Conservation (phyloP, 2,797 vertebrate species). For the Sciurus vulgaris region DNA sequence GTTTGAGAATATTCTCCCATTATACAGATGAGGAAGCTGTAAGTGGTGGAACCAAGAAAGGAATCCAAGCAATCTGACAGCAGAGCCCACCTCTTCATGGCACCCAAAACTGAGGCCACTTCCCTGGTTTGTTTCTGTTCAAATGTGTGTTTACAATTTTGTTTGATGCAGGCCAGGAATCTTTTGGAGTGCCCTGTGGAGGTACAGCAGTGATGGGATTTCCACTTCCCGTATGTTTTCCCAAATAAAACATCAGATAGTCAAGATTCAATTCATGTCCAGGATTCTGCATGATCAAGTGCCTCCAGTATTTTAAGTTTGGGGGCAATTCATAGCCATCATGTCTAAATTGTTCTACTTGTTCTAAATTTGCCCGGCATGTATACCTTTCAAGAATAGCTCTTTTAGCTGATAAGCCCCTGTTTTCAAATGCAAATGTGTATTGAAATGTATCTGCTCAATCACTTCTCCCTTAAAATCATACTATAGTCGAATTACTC, state of each 20-base stretch:
- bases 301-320: conserved; percentile 45
- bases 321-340: conserved; percentile 58
- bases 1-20: not conserved
- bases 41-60: conserved; percentile 11
- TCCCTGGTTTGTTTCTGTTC: not conserved
- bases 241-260: conserved; percentile 37
- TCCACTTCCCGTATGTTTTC: not conserved
- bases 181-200: not conserved
- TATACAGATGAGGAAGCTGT: conserved; percentile 21
- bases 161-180: not conserved
- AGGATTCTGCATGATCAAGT: not conserved
- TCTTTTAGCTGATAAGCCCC: conserved; percentile 69
- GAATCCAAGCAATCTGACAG: not conserved
- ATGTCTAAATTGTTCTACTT: conserved; percentile 69
- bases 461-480: conserved; percentile 76
- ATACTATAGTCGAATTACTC: conserved; percentile 71
- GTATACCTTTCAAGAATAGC: conserved; percentile 76
- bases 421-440: conserved; percentile 78
- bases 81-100: not conserved
- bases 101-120: not conserved
- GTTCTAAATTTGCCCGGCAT: conserved; percentile 74
- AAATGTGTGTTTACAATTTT: not conserved
- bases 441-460: conserved; percentile 77
- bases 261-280: conserved; percentile 57
- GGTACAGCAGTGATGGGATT: not conserved